phyloP scores from a whole-genome alignment of 37 sponge, comb jelly and placozoan genomes.

The Theonella swinhoei region DNA sequence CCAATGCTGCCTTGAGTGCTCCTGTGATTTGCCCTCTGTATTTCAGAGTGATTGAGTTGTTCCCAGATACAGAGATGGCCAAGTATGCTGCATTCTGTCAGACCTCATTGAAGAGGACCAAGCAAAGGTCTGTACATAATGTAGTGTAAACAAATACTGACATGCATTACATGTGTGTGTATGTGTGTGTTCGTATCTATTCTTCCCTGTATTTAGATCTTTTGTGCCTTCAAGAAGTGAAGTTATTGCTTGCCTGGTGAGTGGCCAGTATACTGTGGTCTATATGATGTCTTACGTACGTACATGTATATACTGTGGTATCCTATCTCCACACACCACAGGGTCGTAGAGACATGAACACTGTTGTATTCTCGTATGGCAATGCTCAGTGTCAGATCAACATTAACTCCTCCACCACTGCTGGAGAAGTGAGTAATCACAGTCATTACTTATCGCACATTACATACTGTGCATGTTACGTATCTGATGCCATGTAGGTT shows the following conservation, averaged over 20 bases:
- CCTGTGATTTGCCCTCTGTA: background rate
- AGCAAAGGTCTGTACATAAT: constrained; percentile 62
- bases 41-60: constrained; percentile 62
- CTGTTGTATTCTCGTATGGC: constrained; percentile 80
- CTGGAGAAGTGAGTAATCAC: constrained; percentile 84
- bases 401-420: constrained; percentile 82
- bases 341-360: constrained; percentile 74
- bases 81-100: constrained; percentile 81
- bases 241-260: constrained; percentile 82
- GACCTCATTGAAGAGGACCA: constrained; percentile 63
- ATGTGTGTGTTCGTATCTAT: no score
- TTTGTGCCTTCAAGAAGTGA: constrained; percentile 78
- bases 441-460: no score
- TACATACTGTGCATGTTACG: no score
- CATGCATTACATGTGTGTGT: no score
- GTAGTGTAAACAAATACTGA: no score
- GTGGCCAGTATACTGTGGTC: no score
- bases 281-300: background rate
- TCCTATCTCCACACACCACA: constrained; percentile 17
- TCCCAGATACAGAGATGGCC: constrained; percentile 83
- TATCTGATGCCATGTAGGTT: no score
- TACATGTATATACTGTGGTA: background rate
- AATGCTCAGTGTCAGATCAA: constrained; percentile 80
- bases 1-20: no score
- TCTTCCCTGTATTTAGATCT: constrained; percentile 36